phyloP scores from a whole-genome alignment of 2,888 invertebrate species.

The Platynereis dumerilii region DNA sequence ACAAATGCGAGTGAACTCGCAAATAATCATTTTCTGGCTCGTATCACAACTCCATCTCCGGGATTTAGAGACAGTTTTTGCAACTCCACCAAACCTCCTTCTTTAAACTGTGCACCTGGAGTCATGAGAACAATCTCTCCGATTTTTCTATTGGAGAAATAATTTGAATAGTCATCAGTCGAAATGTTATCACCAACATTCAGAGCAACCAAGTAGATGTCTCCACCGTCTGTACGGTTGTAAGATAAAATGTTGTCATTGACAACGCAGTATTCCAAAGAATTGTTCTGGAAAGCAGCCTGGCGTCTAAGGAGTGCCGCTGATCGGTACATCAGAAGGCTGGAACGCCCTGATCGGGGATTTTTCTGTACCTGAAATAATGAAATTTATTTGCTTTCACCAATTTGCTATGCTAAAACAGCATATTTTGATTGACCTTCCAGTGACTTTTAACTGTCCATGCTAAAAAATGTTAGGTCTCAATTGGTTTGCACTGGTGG shows the following conservation, averaged over 20 bases:
- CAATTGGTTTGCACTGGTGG: too few species aligned
- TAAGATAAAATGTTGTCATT: conserved; percentile 19
- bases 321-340: conserved; percentile 17
- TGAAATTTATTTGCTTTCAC: background rate
- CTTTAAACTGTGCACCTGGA: background rate
- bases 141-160: background rate
- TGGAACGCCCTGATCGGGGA: conserved; percentile 6
- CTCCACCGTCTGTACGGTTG: background rate
- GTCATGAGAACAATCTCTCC: background rate
- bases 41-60: conserved; percentile 16
- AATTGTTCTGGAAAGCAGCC: conserved; percentile 13
- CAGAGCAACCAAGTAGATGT: conserved; percentile 5
- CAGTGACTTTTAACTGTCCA: too few species aligned
- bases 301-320: conserved; percentile 14
- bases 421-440: too few species aligned
- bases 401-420: background rate
- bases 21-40: too few species aligned
- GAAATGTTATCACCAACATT: conserved; percentile 5
- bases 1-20: too few species aligned
- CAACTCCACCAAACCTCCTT: background rate
- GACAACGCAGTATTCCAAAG: conserved; percentile 17
- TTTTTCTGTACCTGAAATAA: conserved; percentile 15
- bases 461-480: too few species aligned
- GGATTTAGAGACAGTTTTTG: conserved; percentile 4
- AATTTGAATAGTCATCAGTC: background rate